Percentiles rank a stretch among this genome's conserved stretches.
Evolutionary conservation across 2,888 invertebrate genomes (phyloP).

Genomic region (Caprella mutica): DNA sequence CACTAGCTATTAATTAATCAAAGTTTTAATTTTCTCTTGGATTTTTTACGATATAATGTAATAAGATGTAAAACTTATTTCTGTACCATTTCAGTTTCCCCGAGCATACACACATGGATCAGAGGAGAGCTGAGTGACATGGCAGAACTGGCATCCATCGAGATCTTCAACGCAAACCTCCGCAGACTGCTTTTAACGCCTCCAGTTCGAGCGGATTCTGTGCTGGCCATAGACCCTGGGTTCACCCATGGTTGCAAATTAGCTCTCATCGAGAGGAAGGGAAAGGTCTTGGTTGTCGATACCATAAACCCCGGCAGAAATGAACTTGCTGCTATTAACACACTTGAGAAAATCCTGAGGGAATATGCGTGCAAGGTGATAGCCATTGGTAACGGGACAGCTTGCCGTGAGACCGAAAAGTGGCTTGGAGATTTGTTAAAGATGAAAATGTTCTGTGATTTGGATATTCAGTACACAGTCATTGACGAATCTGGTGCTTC

Average conservation of each 20-base stretch:
- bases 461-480: constrained; percentile 57
- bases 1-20: too few species aligned
- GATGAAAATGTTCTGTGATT: constrained; percentile 45
- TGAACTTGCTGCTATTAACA: background rate
- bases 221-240: constrained; percentile 78
- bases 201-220: constrained; percentile 64
- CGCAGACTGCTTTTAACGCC: constrained; percentile 68
- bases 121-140: constrained; percentile 58
- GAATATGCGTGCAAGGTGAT: constrained; percentile 52
- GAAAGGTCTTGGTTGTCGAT: constrained; percentile 55
- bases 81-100: constrained; percentile 38
- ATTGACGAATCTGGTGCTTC: constrained; percentile 86
- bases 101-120: constrained; percentile 56
- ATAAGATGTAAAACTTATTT: too few species aligned
- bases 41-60: too few species aligned
- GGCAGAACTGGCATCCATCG: constrained; percentile 71
- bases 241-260: constrained; percentile 79
- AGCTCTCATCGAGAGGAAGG: constrained; percentile 62
- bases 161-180: constrained; percentile 72
- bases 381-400: constrained; percentile 82
- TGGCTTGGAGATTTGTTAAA: constrained; percentile 55
- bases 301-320: constrained; percentile 53
- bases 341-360: constrained; percentile 43
- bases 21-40: too few species aligned
- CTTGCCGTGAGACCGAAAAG: constrained; percentile 73